Evolutionary conservation across 2,888 invertebrate genomes (phyloP).

Genomic region (Dynastes tityus): DNA sequence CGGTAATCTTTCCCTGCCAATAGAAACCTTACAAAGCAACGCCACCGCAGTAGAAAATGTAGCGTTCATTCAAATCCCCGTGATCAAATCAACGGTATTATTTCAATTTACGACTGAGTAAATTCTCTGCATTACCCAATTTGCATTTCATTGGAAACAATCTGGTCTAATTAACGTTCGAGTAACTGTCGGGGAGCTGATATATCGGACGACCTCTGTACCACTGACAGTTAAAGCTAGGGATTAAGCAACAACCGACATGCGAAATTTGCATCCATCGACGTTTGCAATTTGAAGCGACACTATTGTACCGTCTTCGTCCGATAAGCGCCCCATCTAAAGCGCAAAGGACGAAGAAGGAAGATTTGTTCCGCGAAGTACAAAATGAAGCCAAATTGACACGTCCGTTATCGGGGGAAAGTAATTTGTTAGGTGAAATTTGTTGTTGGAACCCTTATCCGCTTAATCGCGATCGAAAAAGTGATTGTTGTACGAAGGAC

Average conservation of each 20-base stretch:
- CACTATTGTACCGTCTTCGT: constrained; percentile 29
- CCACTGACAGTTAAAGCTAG: constrained; percentile 58
- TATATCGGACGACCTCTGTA: constrained; percentile 59
- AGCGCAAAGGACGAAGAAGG: constrained; percentile 12
- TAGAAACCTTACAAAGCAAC: constrained; percentile 13
- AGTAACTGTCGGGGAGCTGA: constrained; percentile 59
- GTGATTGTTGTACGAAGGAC: background rate
- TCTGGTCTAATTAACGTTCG: constrained; percentile 57
- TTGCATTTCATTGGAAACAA: constrained; percentile 57
- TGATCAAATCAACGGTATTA: constrained; percentile 32
- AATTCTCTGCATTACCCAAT: constrained; percentile 53
- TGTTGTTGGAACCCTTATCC: constrained; percentile 50
- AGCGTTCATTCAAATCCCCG: constrained; percentile 20
- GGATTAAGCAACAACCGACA: constrained; percentile 56
- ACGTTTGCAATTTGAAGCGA: constrained; percentile 51
- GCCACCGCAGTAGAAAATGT: background rate
- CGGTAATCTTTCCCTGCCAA: background rate
- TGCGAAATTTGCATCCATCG: constrained; percentile 59
- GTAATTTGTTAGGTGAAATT: constrained; percentile 59
- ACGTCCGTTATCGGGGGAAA: constrained; percentile 57
- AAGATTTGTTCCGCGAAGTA: constrained; percentile 32
- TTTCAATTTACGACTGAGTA: constrained; percentile 46
- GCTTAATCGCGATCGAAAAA: constrained; percentile 42
- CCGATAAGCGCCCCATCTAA: background rate
- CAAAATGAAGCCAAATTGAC: constrained; percentile 58